phyloP scores from a whole-genome alignment of 1,140 invertebrate genomes.

The Heliothis subflexa region DNA sequence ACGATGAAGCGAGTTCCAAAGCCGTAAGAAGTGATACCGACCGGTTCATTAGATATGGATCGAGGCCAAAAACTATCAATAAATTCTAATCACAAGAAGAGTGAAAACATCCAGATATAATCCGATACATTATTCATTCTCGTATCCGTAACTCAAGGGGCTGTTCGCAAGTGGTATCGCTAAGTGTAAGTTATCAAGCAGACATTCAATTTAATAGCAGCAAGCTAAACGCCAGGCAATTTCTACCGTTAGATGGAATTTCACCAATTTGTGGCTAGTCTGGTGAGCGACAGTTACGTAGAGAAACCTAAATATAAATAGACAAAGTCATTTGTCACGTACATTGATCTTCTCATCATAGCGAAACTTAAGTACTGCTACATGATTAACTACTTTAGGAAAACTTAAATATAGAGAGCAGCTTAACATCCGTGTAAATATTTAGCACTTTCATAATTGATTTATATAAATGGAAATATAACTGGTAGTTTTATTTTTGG shows the following conservation, averaged over 20 bases:
- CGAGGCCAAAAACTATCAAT: conserved; percentile 43
- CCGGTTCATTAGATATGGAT: conserved; percentile 43
- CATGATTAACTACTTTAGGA: background rate
- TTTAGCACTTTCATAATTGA: background rate
- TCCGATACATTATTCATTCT: conserved; percentile 31
- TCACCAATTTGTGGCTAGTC: conserved; percentile 46
- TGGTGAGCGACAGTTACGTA: conserved; percentile 35
- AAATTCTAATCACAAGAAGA: conserved; percentile 42
- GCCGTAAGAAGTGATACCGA: conserved; percentile 33
- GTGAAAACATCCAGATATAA: conserved; percentile 42
- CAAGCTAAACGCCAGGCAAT: conserved; percentile 24
- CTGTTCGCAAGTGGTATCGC: conserved; percentile 27
- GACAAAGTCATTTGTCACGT: conserved; percentile 23
- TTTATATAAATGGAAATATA: too few relatives aligned
- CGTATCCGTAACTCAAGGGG: conserved; percentile 33
- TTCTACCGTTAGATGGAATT: conserved; percentile 45
- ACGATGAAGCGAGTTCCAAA: conserved; percentile 17
- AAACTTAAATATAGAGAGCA: background rate
- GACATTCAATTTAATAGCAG: conserved; percentile 41
- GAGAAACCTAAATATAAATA: conserved; percentile 34
- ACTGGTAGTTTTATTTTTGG: background rate
- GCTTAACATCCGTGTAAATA: background rate
- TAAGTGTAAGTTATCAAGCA: conserved; percentile 39
- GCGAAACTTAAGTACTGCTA: background rate
- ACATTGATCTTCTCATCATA: conserved; percentile 9